Evolutionary conservation across 1,140 invertebrate species (phyloP), one percentile per base, ranked within the genome.

Genomic region (Drosophila erecta): DNA sequence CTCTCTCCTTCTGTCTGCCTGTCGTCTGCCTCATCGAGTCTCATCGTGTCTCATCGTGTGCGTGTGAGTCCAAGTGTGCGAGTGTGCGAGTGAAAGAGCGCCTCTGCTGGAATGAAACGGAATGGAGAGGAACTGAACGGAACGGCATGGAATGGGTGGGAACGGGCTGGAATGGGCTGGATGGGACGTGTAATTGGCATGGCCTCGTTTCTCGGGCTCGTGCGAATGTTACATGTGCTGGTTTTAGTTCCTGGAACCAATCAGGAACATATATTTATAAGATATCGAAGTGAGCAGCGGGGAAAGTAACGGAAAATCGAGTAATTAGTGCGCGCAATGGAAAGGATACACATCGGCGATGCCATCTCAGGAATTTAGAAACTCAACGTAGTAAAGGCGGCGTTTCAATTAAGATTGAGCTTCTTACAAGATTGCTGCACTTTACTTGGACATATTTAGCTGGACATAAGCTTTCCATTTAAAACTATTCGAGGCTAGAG

Each of bases 101-200:
- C 30, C 47, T 30, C 30, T 49, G 44, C 5, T 24, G 69, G 47
- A 73, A 73, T 53, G 67, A 67, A 55, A 59, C 38, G 60, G 60
- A 46, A 64, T 70, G 46, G 20, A 14, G 57, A 37, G 55, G 60
- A 30, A 8, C 30, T 8, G 30, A 30, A 10, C 8, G 30, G 30
- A 30, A 10, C 7, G 30, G 8, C 30, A 30, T 10, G 30, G 30
- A 62, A 33, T 44, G 41, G 15, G 4, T 15, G 58, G 58, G 58
- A 66, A 37, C 14, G 35, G 0, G 37, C 3, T 59, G 58, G 58
- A 66, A 62, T 64, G 62, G 44, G 58, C 7, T 33, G 67, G 37
- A 58, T 71, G 69, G 54, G 66, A 72, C 24, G 38, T 60, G 67
- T 72, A 72, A 72, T 72, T 72, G 69, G 38, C 69, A 60, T 72